Base-by-base conservation (phyloP, 2,888 invertebrate genomes). In the Epinotia ramella region DNA sequence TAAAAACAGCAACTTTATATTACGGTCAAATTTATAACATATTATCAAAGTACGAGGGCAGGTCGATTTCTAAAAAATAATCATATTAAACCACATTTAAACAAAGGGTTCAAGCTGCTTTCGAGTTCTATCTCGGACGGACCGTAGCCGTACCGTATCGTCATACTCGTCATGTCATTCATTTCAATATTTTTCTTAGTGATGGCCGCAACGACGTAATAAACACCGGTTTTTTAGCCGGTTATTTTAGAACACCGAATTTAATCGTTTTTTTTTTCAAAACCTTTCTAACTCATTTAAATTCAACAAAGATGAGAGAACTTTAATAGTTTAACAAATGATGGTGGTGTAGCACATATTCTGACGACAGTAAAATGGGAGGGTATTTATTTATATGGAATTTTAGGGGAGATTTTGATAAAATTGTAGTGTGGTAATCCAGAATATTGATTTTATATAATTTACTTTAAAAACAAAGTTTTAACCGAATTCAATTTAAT, bases 101-200 rank as follows among this genome's bases (percentile, higher is more conserved):
- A 73, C 73, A 73, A 73, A 73, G 73, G 66, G 62, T 62, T 63
- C 67, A 28, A 9, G 69, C 18, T 20, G 13, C 56, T 68, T 33
- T 73, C 67, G 7, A 59, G 60, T 53, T 73, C 60, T 57, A 18
- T 46, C 59, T 62, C 66, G 49, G 16, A 18, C 13, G 5, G 6
- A 7, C 62, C 59, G 66, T 49, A 6, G 3, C 2, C 33, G 33
- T 5, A 1, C 1, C 33, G 33, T 33, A 6, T 33, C 33, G 33
- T 20, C 20, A 1, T 2, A 2, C 65, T 65, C 65, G 59, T 67
- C 67, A 73, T 72, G n/a, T 28, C 53, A 66, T 60, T 62, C 56
- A 33, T 71, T 64, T 44, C 59, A 53, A 59, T 73, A 57, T 59
- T 66, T 53, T 66, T 46, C 16, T 6, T 67, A 73, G 60, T 62